Percentiles rank a stretch among this genome's conserved stretches.
Evolutionary conservation across 2,113 vertebrate genomes (phyloP).

Genomic region (Thinocorus orbignyianus): DNA sequence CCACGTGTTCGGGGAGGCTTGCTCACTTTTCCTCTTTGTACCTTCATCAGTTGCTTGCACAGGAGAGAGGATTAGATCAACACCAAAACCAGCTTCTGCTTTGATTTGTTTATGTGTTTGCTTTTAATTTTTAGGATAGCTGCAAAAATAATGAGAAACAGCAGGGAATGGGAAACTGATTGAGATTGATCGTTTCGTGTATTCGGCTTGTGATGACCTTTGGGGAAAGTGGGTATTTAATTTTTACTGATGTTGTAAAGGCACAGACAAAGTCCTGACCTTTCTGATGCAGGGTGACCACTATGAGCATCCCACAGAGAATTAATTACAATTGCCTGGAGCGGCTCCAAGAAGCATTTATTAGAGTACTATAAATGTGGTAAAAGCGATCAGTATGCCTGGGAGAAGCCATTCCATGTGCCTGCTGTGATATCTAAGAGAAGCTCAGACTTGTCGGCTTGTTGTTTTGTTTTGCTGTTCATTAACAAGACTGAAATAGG

Average conservation of each 20-base stretch:
- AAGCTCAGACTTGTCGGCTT: conserved; percentile 26
- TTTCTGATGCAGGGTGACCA: conserved; percentile 46
- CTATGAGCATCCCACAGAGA: conserved; percentile 58
- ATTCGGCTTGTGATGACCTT: conserved; percentile 34
- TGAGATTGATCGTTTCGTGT: conserved; percentile 7
- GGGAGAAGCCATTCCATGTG: conserved; percentile 15
- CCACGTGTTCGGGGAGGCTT: accelerated
- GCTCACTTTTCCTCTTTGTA: background rate
- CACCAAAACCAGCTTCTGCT: background rate
- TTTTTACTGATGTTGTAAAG: conserved; percentile 66
- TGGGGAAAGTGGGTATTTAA: conserved; percentile 48
- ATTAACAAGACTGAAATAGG: conserved; percentile 38
- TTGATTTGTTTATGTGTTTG: conserved; percentile 2
- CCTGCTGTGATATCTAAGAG: background rate
- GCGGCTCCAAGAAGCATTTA: conserved; percentile 38
- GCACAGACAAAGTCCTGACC: conserved; percentile 57
- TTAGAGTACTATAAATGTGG: conserved; percentile 42
- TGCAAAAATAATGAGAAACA: conserved; percentile 42
- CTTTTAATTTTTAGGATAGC: conserved; percentile 40
- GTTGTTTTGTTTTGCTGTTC: conserved; percentile 35
- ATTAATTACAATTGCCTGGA: conserved; percentile 65
- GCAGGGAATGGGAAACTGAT: background rate
- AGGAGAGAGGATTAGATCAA: background rate
- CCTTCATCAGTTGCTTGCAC: background rate
- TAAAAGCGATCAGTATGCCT: conserved; percentile 9